These are phyloP conservation scores for Drosophila sucinea DNA, from an alignment of 1,140 invertebrate species.

Conservation along the genomic window DNA sequence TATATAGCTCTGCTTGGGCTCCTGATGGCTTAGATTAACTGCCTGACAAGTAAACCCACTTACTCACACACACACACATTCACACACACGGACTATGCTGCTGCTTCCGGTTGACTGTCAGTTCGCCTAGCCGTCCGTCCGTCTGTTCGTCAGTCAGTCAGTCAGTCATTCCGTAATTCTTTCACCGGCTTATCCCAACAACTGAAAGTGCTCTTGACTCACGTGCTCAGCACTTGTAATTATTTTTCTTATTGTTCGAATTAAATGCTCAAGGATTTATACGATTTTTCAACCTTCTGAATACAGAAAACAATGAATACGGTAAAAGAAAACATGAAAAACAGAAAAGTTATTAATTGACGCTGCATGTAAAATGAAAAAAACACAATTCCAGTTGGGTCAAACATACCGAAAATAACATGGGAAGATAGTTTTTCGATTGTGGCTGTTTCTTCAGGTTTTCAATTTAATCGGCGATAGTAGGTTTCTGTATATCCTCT, in stretches of 20 bases:
- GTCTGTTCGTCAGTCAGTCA: conserved; percentile 46
- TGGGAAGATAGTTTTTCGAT: conserved; percentile 43
- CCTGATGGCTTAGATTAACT: conserved; percentile 80
- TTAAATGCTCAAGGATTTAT: conserved; percentile 79
- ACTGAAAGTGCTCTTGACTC: conserved; percentile 66
- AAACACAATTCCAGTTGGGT: background rate
- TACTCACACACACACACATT: conserved; percentile 34
- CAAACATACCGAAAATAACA: background rate
- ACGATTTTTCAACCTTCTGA: conserved; percentile 46
- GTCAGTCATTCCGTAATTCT: conserved; percentile 63
- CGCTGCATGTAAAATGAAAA: conserved; percentile 20
- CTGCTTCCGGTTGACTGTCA: conserved; percentile 72
- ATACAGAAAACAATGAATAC: conserved; percentile 50
- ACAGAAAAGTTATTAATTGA: conserved; percentile 69
- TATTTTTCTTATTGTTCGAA: conserved; percentile 81
- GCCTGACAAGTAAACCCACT: conserved; percentile 78
- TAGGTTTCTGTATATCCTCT: too few relatives aligned
- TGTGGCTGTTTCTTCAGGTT: conserved; percentile 7
- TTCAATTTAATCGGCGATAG: too few relatives aligned
- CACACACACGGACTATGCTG: conserved; percentile 56
- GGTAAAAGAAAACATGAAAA: conserved; percentile 36
- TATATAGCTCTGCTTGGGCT: conserved; percentile 65
- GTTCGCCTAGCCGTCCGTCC: conserved; percentile 49
- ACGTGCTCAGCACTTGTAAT: conserved; percentile 80
- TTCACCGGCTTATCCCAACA: conserved; percentile 67